Conservation (phyloP, 2,797 vertebrate genomes). For the Nannoperca australis region DNA sequence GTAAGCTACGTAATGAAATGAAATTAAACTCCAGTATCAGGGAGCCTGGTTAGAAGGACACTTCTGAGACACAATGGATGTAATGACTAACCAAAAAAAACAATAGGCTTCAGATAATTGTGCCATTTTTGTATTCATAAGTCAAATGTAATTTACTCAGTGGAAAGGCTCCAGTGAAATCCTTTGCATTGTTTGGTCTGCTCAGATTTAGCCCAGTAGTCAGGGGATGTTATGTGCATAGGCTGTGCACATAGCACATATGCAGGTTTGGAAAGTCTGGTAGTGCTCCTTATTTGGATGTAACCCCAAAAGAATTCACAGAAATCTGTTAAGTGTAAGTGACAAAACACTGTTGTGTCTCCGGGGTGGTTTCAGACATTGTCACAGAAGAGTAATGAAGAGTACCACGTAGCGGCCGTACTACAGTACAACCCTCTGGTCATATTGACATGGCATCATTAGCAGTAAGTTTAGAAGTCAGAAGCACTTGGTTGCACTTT, state of each 20-base stretch:
- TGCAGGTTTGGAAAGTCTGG: constrained; percentile 7
- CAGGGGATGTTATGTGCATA: not conserved
- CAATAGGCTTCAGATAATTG: constrained; percentile 22
- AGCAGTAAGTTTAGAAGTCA: not conserved
- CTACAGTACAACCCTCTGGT: not conserved
- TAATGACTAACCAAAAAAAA: constrained; percentile 23
- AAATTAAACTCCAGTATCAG: constrained; percentile 49
- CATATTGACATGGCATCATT: not conserved
- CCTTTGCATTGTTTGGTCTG: not conserved
- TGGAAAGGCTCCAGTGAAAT: constrained; percentile 10
- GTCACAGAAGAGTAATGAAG: not conserved
- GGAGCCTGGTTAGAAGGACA: constrained; percentile 30
- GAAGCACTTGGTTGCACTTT: not conserved
- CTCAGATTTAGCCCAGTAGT: constrained; percentile 11
- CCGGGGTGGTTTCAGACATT: not conserved
- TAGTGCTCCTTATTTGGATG: constrained; percentile 4
- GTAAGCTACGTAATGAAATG: constrained; percentile 69
- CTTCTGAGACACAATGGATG: constrained; percentile 24
- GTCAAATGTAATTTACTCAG: constrained; percentile 4
- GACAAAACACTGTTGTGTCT: not conserved
- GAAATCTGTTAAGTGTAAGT: not conserved
- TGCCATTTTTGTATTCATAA: constrained; percentile 22
- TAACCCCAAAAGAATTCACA: constrained; percentile 12
- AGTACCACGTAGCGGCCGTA: not conserved
- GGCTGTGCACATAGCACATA: constrained; percentile 2